Evolutionary conservation across 1,140 invertebrate genomes (phyloP).

Genomic region (honey bee (Apis mellifera)): DNA sequence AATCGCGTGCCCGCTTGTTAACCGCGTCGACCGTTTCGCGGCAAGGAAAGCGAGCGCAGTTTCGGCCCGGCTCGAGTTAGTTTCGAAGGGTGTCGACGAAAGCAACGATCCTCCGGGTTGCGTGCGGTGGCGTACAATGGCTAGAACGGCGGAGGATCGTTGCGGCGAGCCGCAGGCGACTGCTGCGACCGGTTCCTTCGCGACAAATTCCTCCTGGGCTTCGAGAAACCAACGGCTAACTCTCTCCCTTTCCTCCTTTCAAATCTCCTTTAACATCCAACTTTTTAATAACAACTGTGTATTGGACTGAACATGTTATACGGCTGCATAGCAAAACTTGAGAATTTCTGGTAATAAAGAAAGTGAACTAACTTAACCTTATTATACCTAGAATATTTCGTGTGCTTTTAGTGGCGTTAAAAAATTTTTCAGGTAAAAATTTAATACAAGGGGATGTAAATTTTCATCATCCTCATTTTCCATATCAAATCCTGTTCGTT

Average conservation of each 20-base stretch:
- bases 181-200: slow-evolving; percentile 74
- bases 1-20: slow-evolving; percentile 60
- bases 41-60: slow-evolving; percentile 56
- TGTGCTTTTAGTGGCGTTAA: too few species aligned
- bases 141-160: slow-evolving; percentile 74
- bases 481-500: too few species aligned
- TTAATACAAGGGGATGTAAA: too few species aligned
- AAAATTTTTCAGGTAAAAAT: too few species aligned
- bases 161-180: slow-evolving; percentile 78
- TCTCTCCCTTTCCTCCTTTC: neutral
- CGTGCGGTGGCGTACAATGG: slow-evolving; percentile 59
- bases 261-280: neutral
- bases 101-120: slow-evolving; percentile 43
- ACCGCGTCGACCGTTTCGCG: slow-evolving; percentile 56
- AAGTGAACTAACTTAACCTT: too few species aligned
- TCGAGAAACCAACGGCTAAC: slow-evolving; percentile 30
- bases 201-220: slow-evolving; percentile 65
- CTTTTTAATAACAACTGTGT: neutral
- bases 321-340: too few species aligned
- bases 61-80: slow-evolving; percentile 60
- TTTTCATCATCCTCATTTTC: too few species aligned
- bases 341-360: too few species aligned
- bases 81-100: slow-evolving; percentile 62
- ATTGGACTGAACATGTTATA: neutral
- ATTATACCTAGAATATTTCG: too few species aligned